Conservation (phyloP, 2,113 vertebrate species). For the Chaenocephalus aceratus region DNA sequence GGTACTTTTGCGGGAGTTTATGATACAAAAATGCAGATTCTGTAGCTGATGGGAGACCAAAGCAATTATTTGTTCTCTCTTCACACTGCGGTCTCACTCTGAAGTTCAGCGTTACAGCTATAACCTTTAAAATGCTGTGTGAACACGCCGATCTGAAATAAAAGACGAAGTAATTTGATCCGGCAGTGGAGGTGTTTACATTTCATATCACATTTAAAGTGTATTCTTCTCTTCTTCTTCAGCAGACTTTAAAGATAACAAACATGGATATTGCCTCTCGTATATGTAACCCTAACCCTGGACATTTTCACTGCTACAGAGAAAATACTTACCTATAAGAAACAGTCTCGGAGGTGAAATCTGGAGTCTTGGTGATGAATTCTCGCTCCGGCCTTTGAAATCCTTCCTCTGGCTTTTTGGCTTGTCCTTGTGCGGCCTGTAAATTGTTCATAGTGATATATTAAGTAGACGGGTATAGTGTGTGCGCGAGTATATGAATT, state of each 20-base stretch:
- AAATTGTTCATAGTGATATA: slow-evolving; percentile 64
- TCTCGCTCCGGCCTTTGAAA: slow-evolving; percentile 46
- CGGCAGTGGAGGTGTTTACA: slow-evolving; percentile 11
- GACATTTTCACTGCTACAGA: slow-evolving; percentile 33
- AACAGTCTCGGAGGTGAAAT: slow-evolving; percentile 43
- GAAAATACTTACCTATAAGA: slow-evolving; percentile 53
- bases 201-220: slow-evolving; percentile 9
- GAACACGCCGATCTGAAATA: slow-evolving; percentile 17
- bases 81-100: background rate
- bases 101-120: slow-evolving; percentile 27
- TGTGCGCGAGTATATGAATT: slow-evolving; percentile 57
- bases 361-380: slow-evolving; percentile 53
- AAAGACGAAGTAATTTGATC: slow-evolving; percentile 8
- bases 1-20: background rate
- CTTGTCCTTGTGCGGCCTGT: slow-evolving; percentile 61
- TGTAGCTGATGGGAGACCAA: slow-evolving; percentile 1
- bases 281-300: slow-evolving; percentile 21
- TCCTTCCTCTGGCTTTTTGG: slow-evolving; percentile 50
- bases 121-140: slow-evolving; percentile 31
- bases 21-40: slow-evolving; percentile 4
- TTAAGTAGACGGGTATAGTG: slow-evolving; percentile 46
- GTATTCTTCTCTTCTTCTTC: slow-evolving; percentile 9
- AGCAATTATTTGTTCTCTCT: slow-evolving; percentile 4
- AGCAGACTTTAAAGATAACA: slow-evolving; percentile 6
- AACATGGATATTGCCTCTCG: slow-evolving; percentile 8